phyloP scores from a whole-genome alignment of 2,888 invertebrate species.

The Cynaeus angustus region DNA sequence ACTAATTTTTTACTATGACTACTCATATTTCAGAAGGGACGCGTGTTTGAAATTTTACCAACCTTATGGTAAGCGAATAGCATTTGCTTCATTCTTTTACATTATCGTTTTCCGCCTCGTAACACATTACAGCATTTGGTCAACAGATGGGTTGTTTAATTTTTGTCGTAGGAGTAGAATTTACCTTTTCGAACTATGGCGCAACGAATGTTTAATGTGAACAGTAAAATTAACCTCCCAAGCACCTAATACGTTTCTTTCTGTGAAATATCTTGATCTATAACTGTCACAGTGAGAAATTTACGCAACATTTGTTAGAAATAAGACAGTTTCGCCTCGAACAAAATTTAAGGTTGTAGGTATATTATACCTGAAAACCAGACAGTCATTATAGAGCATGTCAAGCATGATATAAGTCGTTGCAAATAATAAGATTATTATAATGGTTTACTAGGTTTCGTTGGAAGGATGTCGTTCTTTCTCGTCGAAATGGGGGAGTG shows the following conservation, averaged over 20 bases:
- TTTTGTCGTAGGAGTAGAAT: not conserved
- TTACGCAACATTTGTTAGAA: slow-evolving; percentile 6
- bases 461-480: slow-evolving; percentile 1
- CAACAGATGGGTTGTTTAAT: slow-evolving; percentile 31
- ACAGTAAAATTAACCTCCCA: not conserved
- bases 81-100: slow-evolving; percentile 22
- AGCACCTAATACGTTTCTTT: not conserved
- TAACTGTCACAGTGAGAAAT: slow-evolving; percentile 6
- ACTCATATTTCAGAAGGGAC: slow-evolving; percentile 8
- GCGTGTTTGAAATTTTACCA: slow-evolving; percentile 13
- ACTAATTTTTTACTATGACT: slow-evolving; percentile 7
- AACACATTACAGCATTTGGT: slow-evolving; percentile 31
- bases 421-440: slow-evolving; percentile 39
- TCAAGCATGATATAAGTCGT: slow-evolving; percentile 37
- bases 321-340: slow-evolving; percentile 9
- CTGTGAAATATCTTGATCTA: not conserved
- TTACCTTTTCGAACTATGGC: no score
- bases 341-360: slow-evolving; percentile 5
- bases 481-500: slow-evolving; percentile 5
- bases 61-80: slow-evolving; percentile 26
- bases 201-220: no score
- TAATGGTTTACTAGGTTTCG: slow-evolving; percentile 19
- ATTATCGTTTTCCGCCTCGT: slow-evolving; percentile 37
- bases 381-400: slow-evolving; percentile 30
- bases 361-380: not conserved